Base-by-base conservation (phyloP, 2,113 vertebrate species). In the Ramphastos sulfuratus region DNA sequence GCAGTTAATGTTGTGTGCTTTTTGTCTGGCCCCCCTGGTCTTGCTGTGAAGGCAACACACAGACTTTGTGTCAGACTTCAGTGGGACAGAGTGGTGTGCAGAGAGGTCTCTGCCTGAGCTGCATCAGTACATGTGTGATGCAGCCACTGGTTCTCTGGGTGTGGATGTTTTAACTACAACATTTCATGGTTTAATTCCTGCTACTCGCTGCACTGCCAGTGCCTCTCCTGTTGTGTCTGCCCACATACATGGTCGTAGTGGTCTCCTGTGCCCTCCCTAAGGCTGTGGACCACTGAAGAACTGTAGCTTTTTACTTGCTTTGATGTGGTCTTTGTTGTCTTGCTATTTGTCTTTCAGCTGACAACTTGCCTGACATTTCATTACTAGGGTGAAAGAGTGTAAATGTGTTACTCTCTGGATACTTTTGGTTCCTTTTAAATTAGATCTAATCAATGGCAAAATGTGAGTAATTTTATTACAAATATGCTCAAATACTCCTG, bases 121-220 rank as follows among this genome's bases (percentile, higher is more conserved):
- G 63, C 8, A 1, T 46, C 12, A 2, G 9, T 2, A 4, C 21
- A 7, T 28, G 2, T 0, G 23, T 2, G 28, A 2, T 27, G 70
- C 12, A 8, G 78, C 78, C 0, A 0, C 75, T 30, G 73, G 24
- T 59, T 65, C 74, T 65, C 52, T 52, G 66, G 4, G 11, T 58
- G 20, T 14, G 85, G 35, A 5, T 27, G 55, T 60, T 88, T 54
- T 54, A 80, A 58, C 27, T 66, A 23, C n/a, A 44, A 35, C 1
- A 0, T 61, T 73, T 60, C 44, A 8, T 35, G 20, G 12, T 66
- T 52, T 46, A 55, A 1, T 35, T 54, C 9, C 72, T 60, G n/a
- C 37, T 55, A 7, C 42, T 65, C 23, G 3, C 35, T 39, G 46
- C 70, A 11, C 60, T 74, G 63, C 61, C 72, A 10, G 28, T 21